A percentile compares a stretch with the other conserved stretches of the same genome.
Evolutionary conservation across 2,113 vertebrate species (phyloP).

Genomic region (Dendropsophus ebraccatus): DNA sequence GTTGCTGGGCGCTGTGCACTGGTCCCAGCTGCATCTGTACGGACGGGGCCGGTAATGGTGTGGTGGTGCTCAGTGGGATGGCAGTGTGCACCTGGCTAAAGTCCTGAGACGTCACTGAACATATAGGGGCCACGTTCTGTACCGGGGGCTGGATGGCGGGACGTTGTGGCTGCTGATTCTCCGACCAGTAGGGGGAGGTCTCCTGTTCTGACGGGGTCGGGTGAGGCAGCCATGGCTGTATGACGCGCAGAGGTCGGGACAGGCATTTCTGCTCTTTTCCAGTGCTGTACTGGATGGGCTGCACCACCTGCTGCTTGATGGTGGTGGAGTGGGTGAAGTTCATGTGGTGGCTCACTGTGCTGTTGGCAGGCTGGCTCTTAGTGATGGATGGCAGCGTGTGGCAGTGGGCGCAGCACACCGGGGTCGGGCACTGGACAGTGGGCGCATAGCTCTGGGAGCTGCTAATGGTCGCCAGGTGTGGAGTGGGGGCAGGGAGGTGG

Average conservation of each 20-base stretch:
- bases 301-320: constrained; percentile 63
- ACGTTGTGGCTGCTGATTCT: constrained; percentile 69
- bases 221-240: constrained; percentile 68
- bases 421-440: constrained; percentile 71
- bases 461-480: constrained; percentile 76
- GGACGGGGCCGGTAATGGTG: constrained; percentile 64
- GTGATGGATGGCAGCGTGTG: constrained; percentile 66
- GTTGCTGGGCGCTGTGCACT: constrained; percentile 68
- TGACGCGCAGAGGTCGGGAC: constrained; percentile 64
- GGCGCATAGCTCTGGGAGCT: constrained; percentile 78
- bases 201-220: constrained; percentile 60
- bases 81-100: constrained; percentile 65
- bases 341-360: constrained; percentile 61
- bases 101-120: constrained; percentile 59
- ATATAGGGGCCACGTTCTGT: constrained; percentile 66
- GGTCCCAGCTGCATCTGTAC: constrained; percentile 73
- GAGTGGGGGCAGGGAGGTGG: constrained; percentile 66
- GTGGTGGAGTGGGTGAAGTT: constrained; percentile 67
- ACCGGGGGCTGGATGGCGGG: constrained; percentile 72
- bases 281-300: constrained; percentile 67
- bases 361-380: constrained; percentile 68
- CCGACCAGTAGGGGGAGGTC: constrained; percentile 55
- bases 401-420: constrained; percentile 85
- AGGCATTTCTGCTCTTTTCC: constrained; percentile 65
- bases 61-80: constrained; percentile 61